phyloP scores from a whole-genome alignment of 2,113 vertebrate genomes.

The Phoxinus phoxinus region DNA sequence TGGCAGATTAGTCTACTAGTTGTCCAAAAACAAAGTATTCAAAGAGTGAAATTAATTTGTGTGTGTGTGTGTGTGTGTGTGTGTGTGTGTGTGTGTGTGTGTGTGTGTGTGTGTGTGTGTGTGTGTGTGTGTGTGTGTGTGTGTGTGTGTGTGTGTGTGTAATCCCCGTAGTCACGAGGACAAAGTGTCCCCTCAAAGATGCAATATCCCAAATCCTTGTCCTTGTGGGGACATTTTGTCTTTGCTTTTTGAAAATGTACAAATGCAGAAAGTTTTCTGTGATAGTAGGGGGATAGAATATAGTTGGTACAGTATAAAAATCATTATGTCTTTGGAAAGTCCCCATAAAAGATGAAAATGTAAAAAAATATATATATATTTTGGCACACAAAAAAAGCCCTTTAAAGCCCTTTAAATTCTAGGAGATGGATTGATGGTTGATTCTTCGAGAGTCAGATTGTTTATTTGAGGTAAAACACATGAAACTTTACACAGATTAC shows the following conservation, averaged over 20 bases:
- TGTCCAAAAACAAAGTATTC: neutral
- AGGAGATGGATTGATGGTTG: neutral
- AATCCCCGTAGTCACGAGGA: no score
- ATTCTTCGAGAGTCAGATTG: neutral
- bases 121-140: neutral
- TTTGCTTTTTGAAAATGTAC: no score
- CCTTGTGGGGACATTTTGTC: no score
- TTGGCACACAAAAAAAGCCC: neutral
- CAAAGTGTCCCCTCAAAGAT: no score
- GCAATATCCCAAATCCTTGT: no score
- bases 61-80: neutral
- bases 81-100: neutral
- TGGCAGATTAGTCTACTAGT: neutral
- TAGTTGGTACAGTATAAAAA: no score
- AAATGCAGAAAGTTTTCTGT: no score
- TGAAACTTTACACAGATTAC: conserved; percentile 11
- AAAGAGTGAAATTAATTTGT: neutral
- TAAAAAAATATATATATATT: no score
- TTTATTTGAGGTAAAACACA: conserved; percentile 25
- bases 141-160: neutral
- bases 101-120: neutral
- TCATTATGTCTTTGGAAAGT: no score
- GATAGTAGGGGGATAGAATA: no score
- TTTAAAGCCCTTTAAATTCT: neutral
- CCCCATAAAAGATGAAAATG: no score